Conservation (phyloP, 2,113 vertebrate species). For the Stigmatopora argus region DNA sequence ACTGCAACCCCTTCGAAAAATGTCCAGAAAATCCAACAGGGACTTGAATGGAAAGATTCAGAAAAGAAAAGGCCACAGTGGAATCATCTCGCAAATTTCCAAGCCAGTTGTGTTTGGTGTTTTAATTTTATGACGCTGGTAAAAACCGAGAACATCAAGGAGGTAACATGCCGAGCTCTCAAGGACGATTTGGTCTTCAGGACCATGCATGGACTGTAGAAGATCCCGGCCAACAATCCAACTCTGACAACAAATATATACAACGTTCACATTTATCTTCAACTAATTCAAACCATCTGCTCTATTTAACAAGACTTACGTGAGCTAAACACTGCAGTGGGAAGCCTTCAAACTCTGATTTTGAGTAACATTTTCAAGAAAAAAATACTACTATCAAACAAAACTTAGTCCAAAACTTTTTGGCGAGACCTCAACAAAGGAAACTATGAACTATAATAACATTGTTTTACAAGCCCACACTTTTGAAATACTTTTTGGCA, state of each 20-base stretch:
- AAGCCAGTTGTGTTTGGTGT: constrained; percentile 5
- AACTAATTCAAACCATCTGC: constrained; percentile 28
- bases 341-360: not conserved
- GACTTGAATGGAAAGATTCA: constrained; percentile 1
- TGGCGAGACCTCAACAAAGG: not conserved
- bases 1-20: not conserved
- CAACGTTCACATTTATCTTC: not conserved
- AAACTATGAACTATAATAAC: too few relatives aligned
- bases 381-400: not conserved
- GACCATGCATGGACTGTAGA: not conserved
- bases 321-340: not conserved
- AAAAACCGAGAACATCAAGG: constrained; percentile 5
- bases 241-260: constrained; percentile 16
- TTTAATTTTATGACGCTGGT: not conserved
- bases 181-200: constrained; percentile 15
- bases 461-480: too few relatives aligned
- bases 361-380: not conserved
- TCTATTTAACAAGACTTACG: not conserved
- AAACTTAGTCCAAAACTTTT: not conserved
- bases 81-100: constrained; percentile 6
- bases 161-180: constrained; percentile 2
- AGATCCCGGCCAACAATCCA: constrained; percentile 14
- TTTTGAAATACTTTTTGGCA: too few relatives aligned
- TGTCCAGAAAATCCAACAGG: not conserved
- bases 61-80: not conserved